Evolutionary conservation across 2,888 invertebrate genomes (phyloP).

Genomic region (Lochmaea crataegi): DNA sequence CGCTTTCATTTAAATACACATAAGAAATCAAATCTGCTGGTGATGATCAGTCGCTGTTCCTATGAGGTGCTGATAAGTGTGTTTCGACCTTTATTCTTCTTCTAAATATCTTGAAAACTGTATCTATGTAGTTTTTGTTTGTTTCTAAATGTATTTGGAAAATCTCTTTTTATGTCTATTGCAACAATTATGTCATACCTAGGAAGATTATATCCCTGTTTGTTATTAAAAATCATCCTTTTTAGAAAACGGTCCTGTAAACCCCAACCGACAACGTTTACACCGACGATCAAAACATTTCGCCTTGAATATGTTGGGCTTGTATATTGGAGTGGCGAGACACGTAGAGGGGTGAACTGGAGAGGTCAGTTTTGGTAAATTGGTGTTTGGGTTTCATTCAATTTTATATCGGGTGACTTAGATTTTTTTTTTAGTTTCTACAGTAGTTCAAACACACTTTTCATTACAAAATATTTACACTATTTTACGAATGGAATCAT

Average conservation of each 20-base stretch:
- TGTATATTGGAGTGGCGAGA: background rate
- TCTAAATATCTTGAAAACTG: too few relatives aligned
- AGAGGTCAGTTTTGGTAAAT: slow-evolving; percentile 24
- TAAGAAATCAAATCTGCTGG: too few relatives aligned
- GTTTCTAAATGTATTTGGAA: too few relatives aligned
- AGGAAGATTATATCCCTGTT: too few relatives aligned
- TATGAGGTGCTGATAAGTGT: too few relatives aligned
- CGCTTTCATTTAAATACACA: too few relatives aligned
- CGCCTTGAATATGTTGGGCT: slow-evolving; percentile 4
- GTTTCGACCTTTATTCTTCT: too few relatives aligned
- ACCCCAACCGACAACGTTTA: slow-evolving; percentile 13
- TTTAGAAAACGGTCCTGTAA: background rate
- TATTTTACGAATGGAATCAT: background rate
- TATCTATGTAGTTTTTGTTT: too few relatives aligned
- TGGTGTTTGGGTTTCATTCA: slow-evolving; percentile 20
- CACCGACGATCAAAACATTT: slow-evolving; percentile 1
- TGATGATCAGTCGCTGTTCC: too few relatives aligned
- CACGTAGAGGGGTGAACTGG: slow-evolving; percentile 7
- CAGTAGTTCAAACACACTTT: background rate
- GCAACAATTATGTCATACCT: too few relatives aligned
- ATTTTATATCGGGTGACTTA: background rate
- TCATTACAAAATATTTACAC: background rate
- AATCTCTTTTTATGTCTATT: too few relatives aligned
- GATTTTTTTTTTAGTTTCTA: background rate
- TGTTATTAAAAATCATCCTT: too few relatives aligned